Conservation (phyloP, 2,797 vertebrate genomes). For the Poeciliopsis paucimaculata region DNA sequence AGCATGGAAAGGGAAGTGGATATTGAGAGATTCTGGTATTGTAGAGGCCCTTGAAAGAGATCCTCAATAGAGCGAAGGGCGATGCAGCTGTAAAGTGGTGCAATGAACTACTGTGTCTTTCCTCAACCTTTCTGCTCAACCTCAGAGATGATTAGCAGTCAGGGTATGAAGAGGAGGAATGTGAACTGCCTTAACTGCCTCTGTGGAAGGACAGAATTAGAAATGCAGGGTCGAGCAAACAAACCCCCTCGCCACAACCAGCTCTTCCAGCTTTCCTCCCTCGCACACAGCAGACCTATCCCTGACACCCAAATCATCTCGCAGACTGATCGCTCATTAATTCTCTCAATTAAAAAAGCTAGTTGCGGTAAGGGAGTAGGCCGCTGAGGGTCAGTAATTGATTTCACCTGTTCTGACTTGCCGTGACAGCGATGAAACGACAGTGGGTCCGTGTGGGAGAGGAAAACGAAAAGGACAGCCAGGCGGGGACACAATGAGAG, state of each 20-base stretch:
- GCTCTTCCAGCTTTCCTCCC: slow-evolving; percentile 41
- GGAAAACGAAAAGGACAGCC: slow-evolving; percentile 45
- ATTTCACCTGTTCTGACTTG: slow-evolving; percentile 79
- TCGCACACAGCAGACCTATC: slow-evolving; percentile 44
- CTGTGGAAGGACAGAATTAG: slow-evolving; percentile 58
- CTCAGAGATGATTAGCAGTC: slow-evolving; percentile 56
- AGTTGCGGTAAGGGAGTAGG: slow-evolving; percentile 62
- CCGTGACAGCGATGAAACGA: slow-evolving; percentile 62
- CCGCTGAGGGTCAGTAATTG: slow-evolving; percentile 72
- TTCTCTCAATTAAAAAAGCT: slow-evolving; percentile 70
- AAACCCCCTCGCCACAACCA: slow-evolving; percentile 37
- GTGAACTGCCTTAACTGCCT: slow-evolving; percentile 41
- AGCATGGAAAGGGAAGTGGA: slow-evolving; percentile 43
- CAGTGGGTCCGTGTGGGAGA: slow-evolving; percentile 29
- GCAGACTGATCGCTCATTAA: slow-evolving; percentile 73
- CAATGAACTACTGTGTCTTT: slow-evolving; percentile 31
- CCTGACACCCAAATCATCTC: slow-evolving; percentile 66
- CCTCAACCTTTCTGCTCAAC: slow-evolving; percentile 25
- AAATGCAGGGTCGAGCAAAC: slow-evolving; percentile 61
- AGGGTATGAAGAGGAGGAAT: slow-evolving; percentile 26
- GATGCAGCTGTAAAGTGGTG: slow-evolving; percentile 35
- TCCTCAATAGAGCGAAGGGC: slow-evolving; percentile 21
- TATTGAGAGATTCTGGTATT: slow-evolving; percentile 43
- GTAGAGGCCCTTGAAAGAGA: slow-evolving; percentile 27
- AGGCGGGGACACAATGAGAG: slow-evolving; percentile 37